A percentile compares a stretch with the other conserved stretches of the same genome.
These are phyloP conservation scores for Centropus unirufus DNA, from an alignment of 2,113 vertebrate species.

Conservation along the genomic window DNA sequence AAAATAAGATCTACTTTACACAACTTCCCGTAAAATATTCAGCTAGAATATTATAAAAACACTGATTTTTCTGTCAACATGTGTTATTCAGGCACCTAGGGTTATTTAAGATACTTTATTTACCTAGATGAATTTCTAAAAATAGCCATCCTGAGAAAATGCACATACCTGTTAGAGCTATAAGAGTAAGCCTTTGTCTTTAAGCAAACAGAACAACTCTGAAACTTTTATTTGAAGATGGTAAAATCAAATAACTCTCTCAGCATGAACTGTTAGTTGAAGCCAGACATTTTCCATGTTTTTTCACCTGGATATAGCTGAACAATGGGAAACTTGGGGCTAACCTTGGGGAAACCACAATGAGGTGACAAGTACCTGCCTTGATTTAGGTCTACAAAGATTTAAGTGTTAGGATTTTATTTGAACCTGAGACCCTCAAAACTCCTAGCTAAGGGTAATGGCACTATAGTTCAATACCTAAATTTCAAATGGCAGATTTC, in stretches of 20 bases:
- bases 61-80: background rate
- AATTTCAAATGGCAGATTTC: background rate
- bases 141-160: background rate
- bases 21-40: background rate
- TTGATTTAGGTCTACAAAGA: background rate
- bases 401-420: background rate
- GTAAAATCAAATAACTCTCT: background rate
- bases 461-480: background rate
- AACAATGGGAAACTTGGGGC: background rate
- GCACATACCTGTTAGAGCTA: background rate
- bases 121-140: background rate
- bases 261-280: background rate
- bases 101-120: background rate
- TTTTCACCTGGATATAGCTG: background rate
- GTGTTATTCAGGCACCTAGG: background rate
- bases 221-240: background rate
- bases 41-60: background rate
- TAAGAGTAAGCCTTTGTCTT: slow-evolving; percentile 5
- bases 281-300: background rate
- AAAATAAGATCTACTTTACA: background rate
- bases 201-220: background rate
- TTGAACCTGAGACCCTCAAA: background rate
- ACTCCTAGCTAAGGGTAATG: background rate
- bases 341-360: background rate
- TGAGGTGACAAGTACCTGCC: background rate